Base-by-base conservation (phyloP, 92 coral and sea anemone species). In the Zoanthus solanderi region DNA sequence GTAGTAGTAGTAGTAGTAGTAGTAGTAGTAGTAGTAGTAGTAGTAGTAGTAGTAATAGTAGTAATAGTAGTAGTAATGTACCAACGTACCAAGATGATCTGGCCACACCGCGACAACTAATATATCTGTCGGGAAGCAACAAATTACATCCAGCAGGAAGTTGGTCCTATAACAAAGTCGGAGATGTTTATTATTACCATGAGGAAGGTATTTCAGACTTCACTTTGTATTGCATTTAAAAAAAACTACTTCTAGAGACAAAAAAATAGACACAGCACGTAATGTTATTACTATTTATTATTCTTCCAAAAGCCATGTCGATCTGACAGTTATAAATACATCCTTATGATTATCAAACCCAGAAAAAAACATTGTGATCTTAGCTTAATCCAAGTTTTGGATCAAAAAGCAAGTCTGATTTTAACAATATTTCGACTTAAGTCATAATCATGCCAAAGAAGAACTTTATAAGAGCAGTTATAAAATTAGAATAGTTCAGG, bases 61-160 rank as follows among this genome's bases (percentile, higher is more conserved):
- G 60, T 54, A 32, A 28, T 31, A 77, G 56, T 28, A 0, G 23
- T 18, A 28, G 23, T 54, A 13, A 53, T n/a, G 17, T 53, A 53
- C 48, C 50, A 69, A 78, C 93, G 72, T 79, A 95, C 98, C 94
- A 30, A 82, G 89, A 37, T 90, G 87, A 0, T 90, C 87, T 7
- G 98, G 96, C 94, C 92, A 91, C 31, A 79, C 69, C 12, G 93
- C 94, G 44, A 96, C 88, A 18, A 95, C 92, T 18, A 91, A 82
- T 60, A 92, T n/a, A 83, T 95, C 95, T 3, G 94, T 86, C 30
- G 94, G 96, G 58, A 95, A 90, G 31, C 95, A 90, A 17, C 86
- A 79, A 23, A 96, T 75, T 52, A 95, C 88, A 78, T 95, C 98
- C 81, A 95, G 78, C 6, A 78, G 15, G 65, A 94, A 93, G 76